Evolutionary conservation across 2,113 vertebrate species (phyloP).

Genomic region (Aramus guarauna): DNA sequence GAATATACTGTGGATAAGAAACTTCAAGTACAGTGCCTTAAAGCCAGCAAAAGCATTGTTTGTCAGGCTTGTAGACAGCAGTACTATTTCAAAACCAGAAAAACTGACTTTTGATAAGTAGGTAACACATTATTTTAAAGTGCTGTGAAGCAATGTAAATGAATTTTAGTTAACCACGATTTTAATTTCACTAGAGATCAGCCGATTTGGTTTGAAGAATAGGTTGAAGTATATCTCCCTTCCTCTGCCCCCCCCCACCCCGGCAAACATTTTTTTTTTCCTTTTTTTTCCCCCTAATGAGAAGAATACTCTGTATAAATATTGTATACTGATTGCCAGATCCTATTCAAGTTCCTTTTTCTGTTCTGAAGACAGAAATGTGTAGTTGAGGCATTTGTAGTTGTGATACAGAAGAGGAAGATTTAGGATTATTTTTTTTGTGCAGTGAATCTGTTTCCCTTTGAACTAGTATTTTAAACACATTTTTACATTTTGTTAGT

Average conservation of each 20-base stretch:
- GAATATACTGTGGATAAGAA: background rate
- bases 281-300: background rate
- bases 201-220: background rate
- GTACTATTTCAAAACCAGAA: background rate
- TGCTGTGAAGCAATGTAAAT: background rate
- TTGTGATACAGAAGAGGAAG: background rate
- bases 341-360: background rate
- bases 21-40: background rate
- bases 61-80: background rate
- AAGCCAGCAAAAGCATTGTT: background rate
- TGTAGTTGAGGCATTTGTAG: background rate
- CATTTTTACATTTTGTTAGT: background rate
- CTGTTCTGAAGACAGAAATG: background rate
- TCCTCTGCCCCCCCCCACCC: fast-evolving
- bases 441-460: background rate
- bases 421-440: background rate
- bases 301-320: background rate
- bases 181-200: background rate
- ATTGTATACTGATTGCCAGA: background rate
- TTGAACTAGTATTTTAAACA: constrained; percentile 29
- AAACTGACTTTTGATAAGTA: background rate
- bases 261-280: background rate
- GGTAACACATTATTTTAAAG: background rate
- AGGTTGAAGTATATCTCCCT: background rate
- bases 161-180: background rate